phyloP scores from a whole-genome alignment of 2,113 vertebrate species.

The Meleagris gallopavo region DNA sequence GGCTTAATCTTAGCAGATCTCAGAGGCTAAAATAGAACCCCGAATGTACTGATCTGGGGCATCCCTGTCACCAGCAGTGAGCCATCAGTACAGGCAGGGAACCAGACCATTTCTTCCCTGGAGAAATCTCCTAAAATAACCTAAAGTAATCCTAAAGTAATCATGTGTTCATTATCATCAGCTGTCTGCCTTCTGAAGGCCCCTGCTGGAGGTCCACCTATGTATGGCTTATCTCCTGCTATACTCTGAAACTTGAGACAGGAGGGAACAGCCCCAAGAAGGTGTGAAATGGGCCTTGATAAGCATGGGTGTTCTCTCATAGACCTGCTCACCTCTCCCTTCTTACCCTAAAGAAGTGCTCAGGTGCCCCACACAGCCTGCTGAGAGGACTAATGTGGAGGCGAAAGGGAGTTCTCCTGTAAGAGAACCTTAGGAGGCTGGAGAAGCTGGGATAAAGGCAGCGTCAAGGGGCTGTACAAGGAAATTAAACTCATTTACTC shows the following conservation, averaged over 20 bases:
- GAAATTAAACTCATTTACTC: neutral
- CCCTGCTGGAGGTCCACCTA: neutral
- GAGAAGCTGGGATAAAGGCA: neutral
- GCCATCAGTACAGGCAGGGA: neutral
- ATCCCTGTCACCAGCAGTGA: neutral
- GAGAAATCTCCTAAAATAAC: neutral
- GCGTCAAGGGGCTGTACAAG: neutral
- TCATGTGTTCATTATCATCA: rapidly evolving
- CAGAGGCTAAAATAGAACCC: neutral
- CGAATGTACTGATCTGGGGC: neutral
- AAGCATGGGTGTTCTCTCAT: neutral
- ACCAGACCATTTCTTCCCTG: neutral
- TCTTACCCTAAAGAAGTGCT: neutral
- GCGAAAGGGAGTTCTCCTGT: neutral
- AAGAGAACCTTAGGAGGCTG: neutral
- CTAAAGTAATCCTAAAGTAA: no score
- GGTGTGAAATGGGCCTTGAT: neutral
- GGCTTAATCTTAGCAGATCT: neutral
- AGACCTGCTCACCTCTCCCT: neutral
- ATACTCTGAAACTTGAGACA: neutral
- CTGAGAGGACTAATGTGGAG: neutral
- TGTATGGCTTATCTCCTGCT: neutral
- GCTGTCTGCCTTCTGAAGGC: neutral
- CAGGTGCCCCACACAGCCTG: neutral
- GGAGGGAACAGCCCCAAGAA: neutral